These are phyloP conservation scores for Nyctibius bracteatus DNA, from an alignment of 2,113 vertebrate genomes.

Conservation along the genomic window DNA sequence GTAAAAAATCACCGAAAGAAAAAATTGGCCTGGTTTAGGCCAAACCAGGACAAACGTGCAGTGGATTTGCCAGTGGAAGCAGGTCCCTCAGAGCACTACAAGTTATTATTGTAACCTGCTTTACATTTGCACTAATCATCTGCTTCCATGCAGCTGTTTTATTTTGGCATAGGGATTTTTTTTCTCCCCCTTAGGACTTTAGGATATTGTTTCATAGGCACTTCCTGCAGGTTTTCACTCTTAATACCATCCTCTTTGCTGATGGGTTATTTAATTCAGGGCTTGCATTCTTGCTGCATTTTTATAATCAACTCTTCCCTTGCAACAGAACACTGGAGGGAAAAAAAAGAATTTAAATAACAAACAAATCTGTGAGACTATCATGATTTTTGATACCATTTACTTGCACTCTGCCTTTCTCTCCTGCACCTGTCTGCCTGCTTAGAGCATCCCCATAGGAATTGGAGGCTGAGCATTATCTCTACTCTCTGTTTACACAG, in stretches of 20 bases:
- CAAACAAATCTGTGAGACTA: neutral
- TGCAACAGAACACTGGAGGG: neutral
- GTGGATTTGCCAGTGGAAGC: neutral
- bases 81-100: neutral
- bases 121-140: neutral
- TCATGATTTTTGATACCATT: neutral
- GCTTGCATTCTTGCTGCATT: neutral
- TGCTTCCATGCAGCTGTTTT: constrained; percentile 12
- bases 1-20: too few relatives aligned
- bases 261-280: neutral
- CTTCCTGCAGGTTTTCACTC: neutral
- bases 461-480: neutral
- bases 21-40: too few relatives aligned
- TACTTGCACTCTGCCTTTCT: neutral
- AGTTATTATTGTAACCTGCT: neutral
- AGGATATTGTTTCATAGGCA: neutral
- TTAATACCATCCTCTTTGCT: neutral
- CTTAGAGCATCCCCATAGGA: neutral
- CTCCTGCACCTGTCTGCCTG: neutral
- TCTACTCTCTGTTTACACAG: neutral
- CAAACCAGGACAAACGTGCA: too few relatives aligned
- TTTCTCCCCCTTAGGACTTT: neutral
- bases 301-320: neutral
- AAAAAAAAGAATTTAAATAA: neutral
- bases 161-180: neutral